Conservation (phyloP, 2,797 vertebrate genomes). For the Oreortyx pictus region DNA sequence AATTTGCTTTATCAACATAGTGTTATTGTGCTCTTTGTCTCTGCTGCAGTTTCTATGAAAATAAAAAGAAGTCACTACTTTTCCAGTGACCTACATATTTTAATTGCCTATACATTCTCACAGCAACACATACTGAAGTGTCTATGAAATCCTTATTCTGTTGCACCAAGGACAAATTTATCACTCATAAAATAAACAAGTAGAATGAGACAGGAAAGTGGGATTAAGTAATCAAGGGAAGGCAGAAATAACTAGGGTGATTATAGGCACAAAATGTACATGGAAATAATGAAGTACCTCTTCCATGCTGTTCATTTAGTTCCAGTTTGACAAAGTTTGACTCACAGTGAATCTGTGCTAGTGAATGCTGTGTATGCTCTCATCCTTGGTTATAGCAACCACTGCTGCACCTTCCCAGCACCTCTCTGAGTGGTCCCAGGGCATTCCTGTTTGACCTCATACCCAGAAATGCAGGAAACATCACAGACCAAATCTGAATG, state of each 20-base stretch:
- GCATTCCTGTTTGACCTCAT: not conserved
- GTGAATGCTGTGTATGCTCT: not conserved
- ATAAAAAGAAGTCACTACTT: not conserved
- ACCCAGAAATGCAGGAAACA: not conserved
- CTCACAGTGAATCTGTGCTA: not conserved
- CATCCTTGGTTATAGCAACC: accelerated
- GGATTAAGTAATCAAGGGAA: not conserved
- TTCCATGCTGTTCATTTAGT: not conserved
- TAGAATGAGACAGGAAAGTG: not conserved
- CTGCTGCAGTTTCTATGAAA: not conserved
- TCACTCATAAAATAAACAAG: not conserved
- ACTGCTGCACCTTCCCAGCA: not conserved
- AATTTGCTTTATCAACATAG: not conserved
- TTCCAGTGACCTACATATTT: not conserved
- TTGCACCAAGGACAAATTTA: not conserved
- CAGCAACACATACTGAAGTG: not conserved
- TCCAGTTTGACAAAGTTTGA: not conserved
- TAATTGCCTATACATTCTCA: not conserved
- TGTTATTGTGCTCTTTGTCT: not conserved
- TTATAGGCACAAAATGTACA: not conserved
- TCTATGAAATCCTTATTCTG: not conserved
- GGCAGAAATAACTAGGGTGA: not conserved
- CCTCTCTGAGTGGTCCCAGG: not conserved
- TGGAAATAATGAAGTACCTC: not conserved
- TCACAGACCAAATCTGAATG: not conserved